Percentiles rank a stretch among this genome's conserved stretches.
These are phyloP conservation scores for Iguana delicatissima DNA, from an alignment of 2,797 vertebrate species.

Conservation along the genomic window DNA sequence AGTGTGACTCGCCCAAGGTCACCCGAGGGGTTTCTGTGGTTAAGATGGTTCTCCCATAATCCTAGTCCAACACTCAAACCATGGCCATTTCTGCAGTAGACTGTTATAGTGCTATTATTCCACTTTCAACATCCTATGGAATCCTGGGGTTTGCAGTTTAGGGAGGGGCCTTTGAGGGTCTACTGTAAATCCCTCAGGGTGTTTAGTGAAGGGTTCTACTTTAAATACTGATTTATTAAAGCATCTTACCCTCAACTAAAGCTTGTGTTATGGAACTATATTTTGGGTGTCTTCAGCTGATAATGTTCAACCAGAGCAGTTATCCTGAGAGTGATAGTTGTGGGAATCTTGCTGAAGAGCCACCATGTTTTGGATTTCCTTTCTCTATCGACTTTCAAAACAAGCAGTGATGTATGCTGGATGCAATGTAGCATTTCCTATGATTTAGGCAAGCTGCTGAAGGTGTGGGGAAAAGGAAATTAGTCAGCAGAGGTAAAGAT, in stretches of 20 bases:
- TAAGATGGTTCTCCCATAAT: too few relatives aligned
- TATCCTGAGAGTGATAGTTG: not conserved
- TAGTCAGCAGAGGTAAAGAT: constrained; percentile 52
- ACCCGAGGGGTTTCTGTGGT: too few relatives aligned
- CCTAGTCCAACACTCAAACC: too few relatives aligned
- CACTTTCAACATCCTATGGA: too few relatives aligned
- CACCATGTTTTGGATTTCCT: constrained; percentile 10
- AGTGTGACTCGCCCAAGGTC: too few relatives aligned
- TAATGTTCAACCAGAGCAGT: not conserved
- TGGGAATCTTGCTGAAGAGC: not conserved
- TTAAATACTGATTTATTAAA: not conserved
- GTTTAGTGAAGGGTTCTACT: not conserved
- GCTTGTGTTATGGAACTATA: not conserved
- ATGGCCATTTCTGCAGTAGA: too few relatives aligned
- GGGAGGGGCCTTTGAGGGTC: too few relatives aligned
- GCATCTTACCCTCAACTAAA: not conserved
- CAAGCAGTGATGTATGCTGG: constrained; percentile 1
- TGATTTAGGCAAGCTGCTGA: constrained; percentile 31
- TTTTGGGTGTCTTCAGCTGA: not conserved
- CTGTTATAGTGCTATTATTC: too few relatives aligned
- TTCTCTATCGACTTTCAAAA: constrained; percentile 32
- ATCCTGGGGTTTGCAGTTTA: too few relatives aligned
- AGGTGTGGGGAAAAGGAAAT: constrained; percentile 52
- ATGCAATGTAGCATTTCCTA: constrained; percentile 26
- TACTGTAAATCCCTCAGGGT: not conserved